Evolutionary conservation across 2,888 invertebrate genomes (phyloP).

Genomic region (Tetheella fluctuosa): DNA sequence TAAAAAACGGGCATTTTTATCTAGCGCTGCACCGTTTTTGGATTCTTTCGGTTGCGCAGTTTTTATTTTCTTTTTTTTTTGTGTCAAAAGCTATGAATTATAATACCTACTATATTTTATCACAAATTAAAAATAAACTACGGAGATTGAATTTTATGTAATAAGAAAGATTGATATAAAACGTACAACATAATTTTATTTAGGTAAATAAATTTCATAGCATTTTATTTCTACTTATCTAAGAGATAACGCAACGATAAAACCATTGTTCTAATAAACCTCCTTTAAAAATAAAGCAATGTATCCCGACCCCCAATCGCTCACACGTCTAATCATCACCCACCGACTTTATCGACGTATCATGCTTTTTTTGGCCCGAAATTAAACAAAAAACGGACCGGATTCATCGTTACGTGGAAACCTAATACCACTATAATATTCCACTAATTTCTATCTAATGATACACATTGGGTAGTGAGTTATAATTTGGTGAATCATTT

Average conservation of each 20-base stretch:
- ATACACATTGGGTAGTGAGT: conserved; percentile 41
- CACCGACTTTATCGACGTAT: conserved; percentile 41
- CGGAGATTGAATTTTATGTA: too few relatives aligned
- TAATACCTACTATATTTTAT: too few relatives aligned
- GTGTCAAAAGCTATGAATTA: neutral
- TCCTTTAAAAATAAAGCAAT: neutral
- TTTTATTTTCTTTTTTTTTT: conserved; percentile 18
- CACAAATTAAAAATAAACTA: too few relatives aligned
- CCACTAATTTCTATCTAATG: conserved; percentile 68
- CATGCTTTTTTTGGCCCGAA: conserved; percentile 40
- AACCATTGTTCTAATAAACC: neutral
- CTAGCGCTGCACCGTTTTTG: conserved; percentile 48
- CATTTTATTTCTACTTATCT: too few relatives aligned
- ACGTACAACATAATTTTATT: too few relatives aligned
- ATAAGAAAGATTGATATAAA: too few relatives aligned
- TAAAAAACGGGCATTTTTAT: conserved; percentile 54
- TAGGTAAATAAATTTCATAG: too few relatives aligned
- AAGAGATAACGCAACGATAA: too few relatives aligned
- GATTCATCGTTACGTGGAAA: conserved; percentile 50
- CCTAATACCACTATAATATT: conserved; percentile 63
- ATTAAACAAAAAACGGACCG: conserved; percentile 40
- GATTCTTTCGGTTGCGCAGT: conserved; percentile 24
- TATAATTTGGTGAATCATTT: conserved; percentile 25
- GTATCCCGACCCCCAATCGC: conserved; percentile 23
- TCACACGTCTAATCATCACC: conserved; percentile 47